These are phyloP conservation scores for Cephus pygmeus DNA, from an alignment of 2,888 invertebrate genomes.

Conservation along the genomic window DNA sequence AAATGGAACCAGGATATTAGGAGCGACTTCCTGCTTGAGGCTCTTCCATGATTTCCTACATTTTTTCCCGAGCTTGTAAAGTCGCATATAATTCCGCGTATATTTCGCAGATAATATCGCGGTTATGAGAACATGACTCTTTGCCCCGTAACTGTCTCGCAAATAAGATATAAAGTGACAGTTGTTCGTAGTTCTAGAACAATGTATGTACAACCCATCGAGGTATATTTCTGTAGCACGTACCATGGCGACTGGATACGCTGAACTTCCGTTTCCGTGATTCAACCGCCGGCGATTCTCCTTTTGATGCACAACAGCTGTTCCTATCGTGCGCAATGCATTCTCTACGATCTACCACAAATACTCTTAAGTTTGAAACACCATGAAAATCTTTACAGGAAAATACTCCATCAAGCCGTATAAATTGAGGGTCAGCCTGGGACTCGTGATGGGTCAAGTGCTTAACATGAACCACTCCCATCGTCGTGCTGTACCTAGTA, in stretches of 20 bases:
- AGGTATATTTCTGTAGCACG: not conserved
- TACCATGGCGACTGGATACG: conserved; percentile 29
- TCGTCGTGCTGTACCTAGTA: not conserved
- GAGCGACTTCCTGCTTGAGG: not conserved
- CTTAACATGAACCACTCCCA: not conserved
- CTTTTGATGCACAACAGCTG: conserved; percentile 25
- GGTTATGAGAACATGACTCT: not conserved
- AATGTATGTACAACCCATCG: not conserved
- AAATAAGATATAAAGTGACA: not conserved
- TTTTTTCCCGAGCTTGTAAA: not conserved
- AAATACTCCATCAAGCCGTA: not conserved
- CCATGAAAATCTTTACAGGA: not conserved
- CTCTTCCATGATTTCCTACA: not conserved
- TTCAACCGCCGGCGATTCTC: conserved; percentile 13
- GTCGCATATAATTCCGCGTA: not conserved
- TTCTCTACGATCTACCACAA: not conserved
- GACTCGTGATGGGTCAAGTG: not conserved
- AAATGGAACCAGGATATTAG: not conserved
- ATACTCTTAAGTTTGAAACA: not conserved
- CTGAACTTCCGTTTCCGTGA: conserved; percentile 41
- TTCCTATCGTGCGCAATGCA: conserved; percentile 33
- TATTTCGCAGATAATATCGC: not conserved
- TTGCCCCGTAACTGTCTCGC: not conserved
- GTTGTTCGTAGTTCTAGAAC: not conserved
- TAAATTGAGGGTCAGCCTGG: not conserved